Base-by-base conservation (phyloP, 2,797 vertebrate species). In the Sebastiscus albofasciatus region DNA sequence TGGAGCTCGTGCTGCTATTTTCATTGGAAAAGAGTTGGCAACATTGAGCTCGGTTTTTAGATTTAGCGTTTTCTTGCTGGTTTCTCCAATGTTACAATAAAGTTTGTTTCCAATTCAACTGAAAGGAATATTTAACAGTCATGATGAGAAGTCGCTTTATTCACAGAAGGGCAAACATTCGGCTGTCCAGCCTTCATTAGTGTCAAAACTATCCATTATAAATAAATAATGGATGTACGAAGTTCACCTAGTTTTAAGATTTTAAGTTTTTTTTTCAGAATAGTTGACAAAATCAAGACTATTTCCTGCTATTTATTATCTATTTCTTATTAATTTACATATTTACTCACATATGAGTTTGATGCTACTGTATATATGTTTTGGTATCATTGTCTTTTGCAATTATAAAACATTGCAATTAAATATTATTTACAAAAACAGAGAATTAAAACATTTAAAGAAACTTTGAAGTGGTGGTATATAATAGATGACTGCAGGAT, bases 371-470 rank as follows among this genome's bases (percentile, higher is more conserved):
- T 42, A 42, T 42, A 42, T 39, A 13, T 11, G 24, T 18, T 31
- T 4, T 24, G 31, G 2, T 34, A 36, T 14, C 3, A 10, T 34
- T 62, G 34, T 72, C 8, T 12, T 59, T 22, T 58, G 52, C 20
- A 55, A 1, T 36, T 56, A 36, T 62, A 58, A 62, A 67, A 58
- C 68, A 33, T 12, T 74, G 34, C 24, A 52, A 39, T 27, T 29
- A 46, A 42, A 75, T 77, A 60, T 14, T 22, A 33, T 77, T 74
- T 62, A 27, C 26, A 64, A 29, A 78, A 69, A 52, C 20, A 34
- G 6, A 33, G 4, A 70, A 55, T 60, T 26, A 39, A 71, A 55
- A 39, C 0, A 4, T 8, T 26, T 7, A 9, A 26, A 75, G 26
- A 39, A 61, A 46, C 24, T 49, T 36, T 8, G 6, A 36, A 26